These are phyloP conservation scores for Oscheius sp. DNA, from an alignment of 2,888 invertebrate species.

Conservation along the genomic window DNA sequence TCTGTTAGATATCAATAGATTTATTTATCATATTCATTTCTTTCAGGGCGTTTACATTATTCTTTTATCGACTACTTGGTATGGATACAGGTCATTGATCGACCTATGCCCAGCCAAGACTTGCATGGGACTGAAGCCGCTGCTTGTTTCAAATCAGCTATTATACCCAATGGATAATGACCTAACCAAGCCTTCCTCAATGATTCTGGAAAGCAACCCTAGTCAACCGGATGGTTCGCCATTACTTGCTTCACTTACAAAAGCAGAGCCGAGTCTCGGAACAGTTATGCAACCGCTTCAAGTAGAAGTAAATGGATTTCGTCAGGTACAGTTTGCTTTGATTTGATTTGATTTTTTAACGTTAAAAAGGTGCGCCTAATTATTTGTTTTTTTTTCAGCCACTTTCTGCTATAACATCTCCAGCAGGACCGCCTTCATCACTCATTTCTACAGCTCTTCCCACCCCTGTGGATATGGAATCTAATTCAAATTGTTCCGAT, in stretches of 20 bases:
- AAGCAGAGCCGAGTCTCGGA: neutral
- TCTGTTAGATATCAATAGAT: neutral
- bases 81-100: neutral
- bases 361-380: neutral
- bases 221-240: constrained; percentile 32
- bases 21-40: neutral
- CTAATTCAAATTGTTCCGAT: constrained; percentile 27
- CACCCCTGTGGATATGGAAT: constrained; percentile 22
- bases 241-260: neutral
- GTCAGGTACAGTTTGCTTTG: constrained; percentile 14
- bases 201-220: constrained; percentile 28
- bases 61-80: neutral
- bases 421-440: neutral
- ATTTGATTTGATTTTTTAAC: neutral
- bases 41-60: neutral
- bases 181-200: constrained; percentile 12
- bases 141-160: constrained; percentile 6
- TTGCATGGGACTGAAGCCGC: constrained; percentile 39
- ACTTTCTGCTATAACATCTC: constrained; percentile 6
- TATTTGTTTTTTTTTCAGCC: neutral
- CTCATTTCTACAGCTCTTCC: constrained; percentile 27
- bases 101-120: constrained; percentile 13
- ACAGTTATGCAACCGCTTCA: constrained; percentile 11
- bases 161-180: constrained; percentile 34
- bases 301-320: constrained; percentile 32